Base-by-base conservation (phyloP, 2,113 vertebrate genomes). In the Meriones unguiculatus region DNA sequence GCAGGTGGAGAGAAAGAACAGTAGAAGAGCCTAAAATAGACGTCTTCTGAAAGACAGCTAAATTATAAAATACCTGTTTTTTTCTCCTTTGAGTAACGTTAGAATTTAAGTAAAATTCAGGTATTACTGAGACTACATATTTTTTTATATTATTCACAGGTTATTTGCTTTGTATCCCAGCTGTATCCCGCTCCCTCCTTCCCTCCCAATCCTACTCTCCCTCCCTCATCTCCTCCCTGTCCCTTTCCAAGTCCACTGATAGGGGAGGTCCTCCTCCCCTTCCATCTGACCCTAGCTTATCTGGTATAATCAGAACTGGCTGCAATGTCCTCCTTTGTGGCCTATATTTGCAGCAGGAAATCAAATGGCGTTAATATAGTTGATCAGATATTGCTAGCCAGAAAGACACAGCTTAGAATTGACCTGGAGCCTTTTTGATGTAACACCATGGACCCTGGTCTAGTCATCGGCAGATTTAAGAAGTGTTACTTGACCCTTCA, bases 101-200 rank as follows among this genome's bases (percentile, higher is more conserved):
- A 67, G 17, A 87, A 87, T 17, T 86, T 69, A 54, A 64, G 20
- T 32, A 72, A 95, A 87, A 82, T 81, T 5, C 8, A 46, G 35
- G 80, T 80, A 11, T 93, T 88, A 75, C 65, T 72, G 35, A 96
- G 14, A 54, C 91, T 96, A 46, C 4, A 46, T 46, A 46, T n/a
- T 46, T 46, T 46, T 46, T 46, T 46, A 46, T 46, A 46, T 46
- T 46, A 46, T 46, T 46, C 41, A 46, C 41, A 46, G 41, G 41
- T 46, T 46, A 46, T 46, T 46, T 46, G 4, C 41, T 46, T 46
- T 46, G 41, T 46, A 46, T 46, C 41, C 41, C 41, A 46, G 41
- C 41, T 46, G 41, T 46, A 46, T 46, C 41, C 41, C 41, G 4
- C 41, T 46, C 41, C 41, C 41, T 46, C 41, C 41, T 46, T 46